phyloP scores from a whole-genome alignment of 2,797 vertebrate species.

The Eptatretus atami region DNA sequence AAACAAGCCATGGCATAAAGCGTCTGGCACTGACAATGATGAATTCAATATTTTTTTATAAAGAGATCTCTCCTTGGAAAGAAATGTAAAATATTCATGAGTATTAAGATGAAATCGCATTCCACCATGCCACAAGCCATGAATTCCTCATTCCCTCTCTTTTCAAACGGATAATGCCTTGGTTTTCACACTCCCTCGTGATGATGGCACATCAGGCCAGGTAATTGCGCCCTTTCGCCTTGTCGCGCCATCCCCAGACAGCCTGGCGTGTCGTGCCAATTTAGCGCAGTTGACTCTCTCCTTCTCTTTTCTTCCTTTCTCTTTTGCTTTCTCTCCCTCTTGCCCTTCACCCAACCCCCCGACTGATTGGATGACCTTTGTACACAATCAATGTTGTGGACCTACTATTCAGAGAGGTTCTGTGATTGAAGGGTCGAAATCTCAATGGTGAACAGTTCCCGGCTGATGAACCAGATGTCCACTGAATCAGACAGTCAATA shows the following conservation, averaged over 20 bases:
- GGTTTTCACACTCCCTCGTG: too few relatives aligned
- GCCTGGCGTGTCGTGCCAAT: not conserved
- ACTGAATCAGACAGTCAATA: too few relatives aligned
- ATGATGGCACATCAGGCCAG: not conserved
- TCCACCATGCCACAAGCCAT: not conserved
- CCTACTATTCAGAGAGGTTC: too few relatives aligned
- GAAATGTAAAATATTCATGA: constrained; percentile 3
- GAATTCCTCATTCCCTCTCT: constrained; percentile 5
- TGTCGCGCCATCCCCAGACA: not conserved
- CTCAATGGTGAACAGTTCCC: too few relatives aligned
- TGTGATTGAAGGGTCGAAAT: too few relatives aligned
- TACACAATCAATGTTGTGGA: too few relatives aligned
- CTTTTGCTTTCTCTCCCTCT: not conserved
- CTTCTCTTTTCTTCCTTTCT: not conserved
- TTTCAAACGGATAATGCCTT: not conserved
- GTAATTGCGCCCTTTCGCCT: not conserved
- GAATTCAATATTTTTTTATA: constrained; percentile 5
- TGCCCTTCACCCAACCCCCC: not conserved
- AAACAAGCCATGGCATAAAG: not conserved
- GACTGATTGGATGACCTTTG: not conserved
- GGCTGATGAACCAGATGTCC: too few relatives aligned
- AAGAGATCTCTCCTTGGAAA: not conserved
- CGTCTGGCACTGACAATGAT: not conserved
- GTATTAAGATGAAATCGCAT: constrained; percentile 1
- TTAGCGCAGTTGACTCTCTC: not conserved